Evolutionary conservation across 2,113 vertebrate species (phyloP).

Genomic region (Eubucco bourcierii): DNA sequence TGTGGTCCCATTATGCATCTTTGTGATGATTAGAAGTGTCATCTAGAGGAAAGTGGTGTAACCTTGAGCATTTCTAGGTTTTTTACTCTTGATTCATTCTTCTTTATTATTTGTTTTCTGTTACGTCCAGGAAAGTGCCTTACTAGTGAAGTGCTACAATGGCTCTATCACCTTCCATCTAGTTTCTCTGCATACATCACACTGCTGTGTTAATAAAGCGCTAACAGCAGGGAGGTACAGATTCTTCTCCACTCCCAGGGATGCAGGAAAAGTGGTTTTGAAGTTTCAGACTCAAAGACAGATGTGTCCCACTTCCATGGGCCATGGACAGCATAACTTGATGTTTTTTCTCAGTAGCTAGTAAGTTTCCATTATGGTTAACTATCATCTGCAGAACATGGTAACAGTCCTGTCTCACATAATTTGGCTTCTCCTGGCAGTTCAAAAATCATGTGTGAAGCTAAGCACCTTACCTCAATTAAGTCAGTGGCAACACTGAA

Average conservation of each 20-base stretch:
- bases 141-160: neutral
- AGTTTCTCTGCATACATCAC: neutral
- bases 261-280: neutral
- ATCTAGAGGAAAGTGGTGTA: neutral
- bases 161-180: neutral
- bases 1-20: accelerated
- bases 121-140: neutral
- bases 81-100: neutral
- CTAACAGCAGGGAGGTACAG: neutral
- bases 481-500: conserved; percentile 17
- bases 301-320: neutral
- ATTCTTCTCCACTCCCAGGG: neutral
- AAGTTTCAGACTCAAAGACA: neutral
- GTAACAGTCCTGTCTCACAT: neutral
- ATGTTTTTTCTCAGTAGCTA: neutral
- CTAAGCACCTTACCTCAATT: neutral
- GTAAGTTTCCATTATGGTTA: neutral
- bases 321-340: neutral
- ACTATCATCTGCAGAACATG: neutral
- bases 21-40: neutral
- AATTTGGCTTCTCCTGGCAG: neutral
- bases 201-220: neutral
- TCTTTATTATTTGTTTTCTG: neutral
- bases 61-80: neutral
- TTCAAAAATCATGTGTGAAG: neutral